A percentile compares a stretch with the other conserved stretches of the same genome.
phyloP scores from a whole-genome alignment of 2,888 invertebrate genomes.

The Auanema sp. region DNA sequence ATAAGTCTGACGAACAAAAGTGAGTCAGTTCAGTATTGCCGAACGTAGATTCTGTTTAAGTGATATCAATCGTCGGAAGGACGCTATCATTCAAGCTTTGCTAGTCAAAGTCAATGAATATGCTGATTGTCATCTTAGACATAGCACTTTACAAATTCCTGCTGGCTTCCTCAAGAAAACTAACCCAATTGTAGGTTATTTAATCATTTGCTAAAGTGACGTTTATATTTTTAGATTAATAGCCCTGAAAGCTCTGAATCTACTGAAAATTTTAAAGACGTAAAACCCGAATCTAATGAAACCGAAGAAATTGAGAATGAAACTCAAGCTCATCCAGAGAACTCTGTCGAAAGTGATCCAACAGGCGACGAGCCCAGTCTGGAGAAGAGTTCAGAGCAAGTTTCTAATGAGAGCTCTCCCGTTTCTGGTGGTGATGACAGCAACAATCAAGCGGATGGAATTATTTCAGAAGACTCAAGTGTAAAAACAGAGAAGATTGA shows the following conservation, averaged over 20 bases:
- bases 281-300: not conserved
- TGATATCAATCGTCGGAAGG: conserved; percentile 52
- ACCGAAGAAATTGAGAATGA: conserved; percentile 2
- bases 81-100: conserved; percentile 69
- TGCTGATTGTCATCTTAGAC: conserved; percentile 29
- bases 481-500: not conserved
- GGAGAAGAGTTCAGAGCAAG: too few species aligned
- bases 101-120: conserved; percentile 28
- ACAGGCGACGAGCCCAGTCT: too few species aligned
- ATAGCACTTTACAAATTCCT: conserved; percentile 20
- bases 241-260: not conserved
- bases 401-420: too few species aligned
- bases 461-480: not conserved
- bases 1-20: conserved; percentile 8
- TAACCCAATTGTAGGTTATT: not conserved
- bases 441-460: conserved; percentile 4
- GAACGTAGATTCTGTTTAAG: conserved; percentile 5
- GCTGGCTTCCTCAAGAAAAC: conserved; percentile 5
- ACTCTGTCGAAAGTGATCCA: not conserved
- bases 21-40: conserved; percentile 4
- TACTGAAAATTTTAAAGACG: not conserved
- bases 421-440: not conserved
- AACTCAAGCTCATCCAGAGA: not conserved
- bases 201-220: not conserved
- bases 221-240: not conserved